Evolutionary conservation across 2,888 invertebrate species (phyloP).

Genomic region (Andrena praecox): DNA sequence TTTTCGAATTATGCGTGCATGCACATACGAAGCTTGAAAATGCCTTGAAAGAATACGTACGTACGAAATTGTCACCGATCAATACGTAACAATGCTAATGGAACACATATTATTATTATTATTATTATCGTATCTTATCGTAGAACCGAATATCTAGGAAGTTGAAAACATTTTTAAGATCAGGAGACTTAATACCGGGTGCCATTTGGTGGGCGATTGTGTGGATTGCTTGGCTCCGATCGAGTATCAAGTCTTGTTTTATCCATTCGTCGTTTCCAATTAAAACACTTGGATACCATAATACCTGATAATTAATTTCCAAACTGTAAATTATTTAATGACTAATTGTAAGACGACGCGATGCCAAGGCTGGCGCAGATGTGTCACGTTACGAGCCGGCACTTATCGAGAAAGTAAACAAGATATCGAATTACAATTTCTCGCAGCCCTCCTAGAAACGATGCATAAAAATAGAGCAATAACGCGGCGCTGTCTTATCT

Average conservation of each 20-base stretch:
- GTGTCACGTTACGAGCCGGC: slow-evolving; percentile 14
- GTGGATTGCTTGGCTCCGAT: not conserved
- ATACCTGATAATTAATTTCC: not conserved
- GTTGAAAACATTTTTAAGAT: not conserved
- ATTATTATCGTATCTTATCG: slow-evolving; percentile 29
- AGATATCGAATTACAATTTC: slow-evolving; percentile 45
- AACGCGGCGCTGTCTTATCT: not conserved
- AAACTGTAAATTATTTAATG: slow-evolving; percentile 21
- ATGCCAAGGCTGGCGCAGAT: not conserved
- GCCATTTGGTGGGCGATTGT: too few relatives aligned
- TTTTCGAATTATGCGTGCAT: not conserved
- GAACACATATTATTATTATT: not conserved
- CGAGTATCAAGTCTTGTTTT: slow-evolving; percentile 21
- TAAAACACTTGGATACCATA: slow-evolving; percentile 5
- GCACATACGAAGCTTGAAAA: not conserved
- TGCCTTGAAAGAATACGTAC: not conserved
- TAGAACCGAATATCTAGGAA: slow-evolving; percentile 9
- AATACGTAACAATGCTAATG: slow-evolving; percentile 24
- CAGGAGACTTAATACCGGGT: too few relatives aligned
- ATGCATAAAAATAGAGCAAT: slow-evolving; percentile 23
- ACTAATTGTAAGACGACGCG: not conserved
- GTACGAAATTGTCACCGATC: not conserved
- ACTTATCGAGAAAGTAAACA: slow-evolving; percentile 46
- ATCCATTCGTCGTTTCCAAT: not conserved
- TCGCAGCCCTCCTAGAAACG: slow-evolving; percentile 14